phyloP scores from a whole-genome alignment of 2,113 vertebrate genomes.

The Pseudonaja textilis region DNA sequence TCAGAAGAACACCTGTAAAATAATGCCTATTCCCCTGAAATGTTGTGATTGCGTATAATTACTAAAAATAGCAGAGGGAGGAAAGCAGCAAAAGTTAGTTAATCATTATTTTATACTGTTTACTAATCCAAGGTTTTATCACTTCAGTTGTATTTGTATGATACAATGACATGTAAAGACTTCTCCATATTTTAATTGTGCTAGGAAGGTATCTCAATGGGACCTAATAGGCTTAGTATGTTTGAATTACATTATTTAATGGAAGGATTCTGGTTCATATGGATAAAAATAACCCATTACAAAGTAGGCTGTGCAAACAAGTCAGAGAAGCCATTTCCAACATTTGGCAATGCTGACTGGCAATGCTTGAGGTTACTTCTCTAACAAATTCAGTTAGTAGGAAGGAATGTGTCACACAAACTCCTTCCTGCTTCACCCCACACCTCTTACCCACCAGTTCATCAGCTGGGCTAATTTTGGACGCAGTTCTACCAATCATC shows the following conservation, averaged over 20 bases:
- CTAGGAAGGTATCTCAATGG: not conserved
- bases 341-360: not conserved
- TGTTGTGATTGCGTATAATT: not conserved
- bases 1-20: conserved; percentile 20
- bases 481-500: not conserved
- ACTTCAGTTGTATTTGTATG: not conserved
- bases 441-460: not conserved
- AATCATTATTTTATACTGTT: not conserved
- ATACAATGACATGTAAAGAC: not conserved
- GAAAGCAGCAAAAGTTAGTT: not conserved
- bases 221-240: not conserved
- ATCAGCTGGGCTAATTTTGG: not conserved
- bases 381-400: not conserved
- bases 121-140: conserved; percentile 14
- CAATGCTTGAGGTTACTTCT: not conserved
- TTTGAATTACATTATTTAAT: not conserved
- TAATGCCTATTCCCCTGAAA: not conserved
- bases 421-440: not conserved
- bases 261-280: not conserved
- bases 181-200: not conserved
- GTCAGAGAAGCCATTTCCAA: not conserved
- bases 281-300: not conserved
- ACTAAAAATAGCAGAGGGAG: conserved; percentile 32
- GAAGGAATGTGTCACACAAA: not conserved
- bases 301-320: not conserved